Conservation (phyloP, 2,888 invertebrate species). For the Thumatha senex region DNA sequence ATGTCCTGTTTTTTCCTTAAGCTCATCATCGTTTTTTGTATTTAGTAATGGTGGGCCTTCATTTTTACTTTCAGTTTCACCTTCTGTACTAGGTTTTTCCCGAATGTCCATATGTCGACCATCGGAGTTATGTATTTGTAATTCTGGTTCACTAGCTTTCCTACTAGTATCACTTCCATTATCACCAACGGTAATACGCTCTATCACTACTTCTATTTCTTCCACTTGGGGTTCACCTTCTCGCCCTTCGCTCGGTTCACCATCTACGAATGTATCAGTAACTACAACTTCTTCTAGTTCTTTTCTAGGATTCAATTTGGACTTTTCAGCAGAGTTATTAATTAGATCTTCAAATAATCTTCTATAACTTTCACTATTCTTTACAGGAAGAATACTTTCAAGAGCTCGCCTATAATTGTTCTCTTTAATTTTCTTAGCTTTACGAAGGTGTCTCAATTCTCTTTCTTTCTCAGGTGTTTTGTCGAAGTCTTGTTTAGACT, state of each 20-base stretch:
- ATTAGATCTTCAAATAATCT: conserved; percentile 17
- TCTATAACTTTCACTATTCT: conserved; percentile 5
- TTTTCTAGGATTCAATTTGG: neutral
- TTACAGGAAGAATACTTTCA: conserved; percentile 5
- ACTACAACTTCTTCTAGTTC: conserved; percentile 2
- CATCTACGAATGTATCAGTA: neutral
- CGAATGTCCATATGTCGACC: neutral
- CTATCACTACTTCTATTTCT: conserved; percentile 9
- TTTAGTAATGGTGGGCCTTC: neutral
- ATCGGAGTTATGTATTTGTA: neutral
- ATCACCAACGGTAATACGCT: conserved; percentile 8
- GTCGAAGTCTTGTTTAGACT: conserved; percentile 6
- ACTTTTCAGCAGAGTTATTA: conserved; percentile 11
- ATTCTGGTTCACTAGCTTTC: neutral
- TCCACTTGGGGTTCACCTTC: conserved; percentile 8
- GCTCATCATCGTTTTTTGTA: neutral
- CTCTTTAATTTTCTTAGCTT: conserved; percentile 5
- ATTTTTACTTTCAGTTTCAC: neutral
- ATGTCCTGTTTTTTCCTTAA: neutral
- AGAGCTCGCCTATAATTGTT: conserved; percentile 6
- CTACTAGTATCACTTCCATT: neutral
- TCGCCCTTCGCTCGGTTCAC: neutral
- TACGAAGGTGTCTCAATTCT: conserved; percentile 5
- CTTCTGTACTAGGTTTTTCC: neutral
- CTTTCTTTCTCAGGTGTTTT: conserved; percentile 7